These are phyloP conservation scores for Latrodectus geometricus DNA, from an alignment of 1,140 invertebrate genomes.

Conservation along the genomic window DNA sequence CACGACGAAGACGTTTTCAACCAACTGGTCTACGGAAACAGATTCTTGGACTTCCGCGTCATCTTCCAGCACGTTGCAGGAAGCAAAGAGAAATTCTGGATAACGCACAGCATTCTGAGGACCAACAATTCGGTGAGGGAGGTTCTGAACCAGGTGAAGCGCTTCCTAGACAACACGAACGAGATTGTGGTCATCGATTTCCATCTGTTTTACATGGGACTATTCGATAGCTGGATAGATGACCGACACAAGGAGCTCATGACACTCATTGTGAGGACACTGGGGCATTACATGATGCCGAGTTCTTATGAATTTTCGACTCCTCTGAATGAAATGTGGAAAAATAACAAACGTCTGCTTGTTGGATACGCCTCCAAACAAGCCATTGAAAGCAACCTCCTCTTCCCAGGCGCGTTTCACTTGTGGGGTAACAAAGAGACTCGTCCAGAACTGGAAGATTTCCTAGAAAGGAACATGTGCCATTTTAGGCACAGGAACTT, in stretches of 20 bases:
- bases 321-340: conserved; percentile 72
- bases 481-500: conserved; percentile 10
- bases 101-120: conserved; percentile 66
- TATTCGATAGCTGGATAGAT: conserved; percentile 64
- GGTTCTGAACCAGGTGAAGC: conserved; percentile 64
- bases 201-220: conserved; percentile 67
- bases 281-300: conserved; percentile 71
- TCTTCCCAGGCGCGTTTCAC: conserved; percentile 72
- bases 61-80: conserved; percentile 63
- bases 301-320: conserved; percentile 70
- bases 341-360: conserved; percentile 71
- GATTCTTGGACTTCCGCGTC: conserved; percentile 67
- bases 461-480: conserved; percentile 66
- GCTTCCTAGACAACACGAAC: conserved; percentile 66
- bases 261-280: conserved; percentile 70
- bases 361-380: conserved; percentile 72
- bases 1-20: conserved; percentile 67
- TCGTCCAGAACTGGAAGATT: conserved; percentile 70
- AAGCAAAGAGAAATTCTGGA: conserved; percentile 66
- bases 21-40: conserved; percentile 67
- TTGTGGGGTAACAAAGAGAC: conserved; percentile 75
- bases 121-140: conserved; percentile 65
- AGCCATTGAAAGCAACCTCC: conserved; percentile 40
- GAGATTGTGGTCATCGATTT: conserved; percentile 68
- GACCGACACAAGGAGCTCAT: conserved; percentile 71